These are phyloP conservation scores for Zapornia atra DNA, from an alignment of 2,113 vertebrate genomes.

Conservation along the genomic window DNA sequence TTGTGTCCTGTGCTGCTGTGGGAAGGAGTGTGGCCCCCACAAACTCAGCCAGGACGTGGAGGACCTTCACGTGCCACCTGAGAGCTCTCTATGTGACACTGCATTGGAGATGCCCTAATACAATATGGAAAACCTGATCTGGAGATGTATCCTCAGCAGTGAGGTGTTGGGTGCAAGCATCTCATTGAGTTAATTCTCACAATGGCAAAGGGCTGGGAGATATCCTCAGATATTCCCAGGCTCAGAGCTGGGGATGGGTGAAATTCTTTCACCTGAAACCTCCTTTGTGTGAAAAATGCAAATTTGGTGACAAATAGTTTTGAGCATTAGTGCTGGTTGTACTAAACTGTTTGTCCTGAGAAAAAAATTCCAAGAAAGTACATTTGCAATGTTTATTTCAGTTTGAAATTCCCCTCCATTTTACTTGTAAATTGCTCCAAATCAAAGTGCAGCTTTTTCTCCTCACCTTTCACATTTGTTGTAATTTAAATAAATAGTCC, in stretches of 20 bases:
- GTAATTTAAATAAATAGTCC: constrained; percentile 63
- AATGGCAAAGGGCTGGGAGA: neutral
- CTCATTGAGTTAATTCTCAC: neutral
- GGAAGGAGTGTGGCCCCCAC: neutral
- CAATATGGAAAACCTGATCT: neutral
- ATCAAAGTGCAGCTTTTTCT: constrained; percentile 61
- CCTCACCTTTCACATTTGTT: constrained; percentile 46
- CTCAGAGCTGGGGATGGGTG: neutral
- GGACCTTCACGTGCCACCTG: neutral
- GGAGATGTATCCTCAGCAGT: neutral
- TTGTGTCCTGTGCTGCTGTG: accelerated
- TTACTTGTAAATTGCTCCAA: constrained; percentile 70
- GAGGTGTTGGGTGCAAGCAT: neutral
- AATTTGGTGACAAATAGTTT: constrained; percentile 63
- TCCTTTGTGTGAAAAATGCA: constrained; percentile 57
- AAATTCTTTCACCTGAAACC: constrained; percentile 57
- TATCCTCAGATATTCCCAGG: constrained; percentile 25
- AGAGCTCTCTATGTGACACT: neutral
- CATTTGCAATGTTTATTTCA: constrained; percentile 71
- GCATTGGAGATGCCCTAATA: neutral
- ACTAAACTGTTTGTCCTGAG: constrained; percentile 63
- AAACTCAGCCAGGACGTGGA: neutral
- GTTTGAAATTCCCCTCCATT: constrained; percentile 65
- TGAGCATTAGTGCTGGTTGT: constrained; percentile 16
- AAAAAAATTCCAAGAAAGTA: constrained; percentile 64